Percentiles rank a stretch among this genome's conserved stretches.
These are phyloP conservation scores for Montipora efflorescens DNA, from an alignment of 64 coral and sea anemone species.

Conservation along the genomic window DNA sequence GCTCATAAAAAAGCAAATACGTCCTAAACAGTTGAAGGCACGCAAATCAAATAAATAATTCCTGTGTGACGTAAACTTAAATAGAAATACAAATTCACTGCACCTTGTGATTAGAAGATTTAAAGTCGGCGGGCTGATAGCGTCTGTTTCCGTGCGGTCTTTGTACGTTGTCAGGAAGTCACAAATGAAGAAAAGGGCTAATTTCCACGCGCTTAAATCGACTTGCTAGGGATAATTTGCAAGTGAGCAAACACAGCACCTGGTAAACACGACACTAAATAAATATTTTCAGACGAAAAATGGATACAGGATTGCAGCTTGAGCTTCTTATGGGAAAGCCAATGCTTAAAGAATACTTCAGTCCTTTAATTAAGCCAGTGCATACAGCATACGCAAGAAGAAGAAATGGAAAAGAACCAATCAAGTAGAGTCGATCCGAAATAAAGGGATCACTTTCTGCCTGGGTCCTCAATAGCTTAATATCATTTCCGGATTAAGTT, in stretches of 20 bases:
- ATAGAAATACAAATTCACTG: not conserved
- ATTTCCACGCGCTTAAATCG: conserved; percentile 11
- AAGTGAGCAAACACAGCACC: conserved; percentile 20
- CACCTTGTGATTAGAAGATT: not conserved
- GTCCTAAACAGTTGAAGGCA: conserved; percentile 20
- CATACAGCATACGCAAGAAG: not conserved
- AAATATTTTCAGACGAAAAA: conserved; percentile 32
- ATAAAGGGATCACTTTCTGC: not conserved
- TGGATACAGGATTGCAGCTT: conserved; percentile 8
- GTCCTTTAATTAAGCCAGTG: not conserved
- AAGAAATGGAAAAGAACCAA: not conserved
- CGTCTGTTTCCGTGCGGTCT: not conserved
- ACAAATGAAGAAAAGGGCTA: not conserved
- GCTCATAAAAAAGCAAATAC: conserved; percentile 10
- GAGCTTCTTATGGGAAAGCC: conserved; percentile 2
- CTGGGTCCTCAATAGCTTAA: not conserved
- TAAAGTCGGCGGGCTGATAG: not conserved
- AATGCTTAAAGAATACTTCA: not conserved
- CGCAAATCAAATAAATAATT: conserved; percentile 19
- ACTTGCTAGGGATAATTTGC: conserved; percentile 27
- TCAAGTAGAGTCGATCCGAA: not conserved
- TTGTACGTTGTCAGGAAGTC: not conserved
- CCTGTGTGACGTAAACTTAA: conserved; percentile 1
- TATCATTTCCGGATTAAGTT: conserved; percentile 34
- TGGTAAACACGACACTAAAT: conserved; percentile 51